A percentile compares a stretch with the other conserved stretches of the same genome.
phyloP scores from a whole-genome alignment of 2,113 vertebrate species.

The Charina bottae region DNA sequence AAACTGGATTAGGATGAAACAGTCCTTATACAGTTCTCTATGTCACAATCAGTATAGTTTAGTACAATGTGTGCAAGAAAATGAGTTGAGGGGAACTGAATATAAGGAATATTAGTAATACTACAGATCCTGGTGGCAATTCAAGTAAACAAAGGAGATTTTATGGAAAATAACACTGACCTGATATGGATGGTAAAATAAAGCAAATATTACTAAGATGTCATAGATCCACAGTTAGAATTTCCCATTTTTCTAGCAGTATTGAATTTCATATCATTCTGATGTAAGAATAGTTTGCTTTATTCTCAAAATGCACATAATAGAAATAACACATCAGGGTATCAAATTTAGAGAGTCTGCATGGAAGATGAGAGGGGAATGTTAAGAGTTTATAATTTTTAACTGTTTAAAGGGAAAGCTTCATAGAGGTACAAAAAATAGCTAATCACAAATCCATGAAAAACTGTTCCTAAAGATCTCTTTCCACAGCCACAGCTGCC shows the following conservation, averaged over 20 bases:
- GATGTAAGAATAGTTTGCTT: slow-evolving; percentile 3
- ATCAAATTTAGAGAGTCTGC: not conserved
- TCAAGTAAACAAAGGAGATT: not conserved
- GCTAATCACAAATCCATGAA: slow-evolving; percentile 22
- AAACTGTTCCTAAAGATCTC: slow-evolving; percentile 10
- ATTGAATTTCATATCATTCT: not conserved
- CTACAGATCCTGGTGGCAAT: not conserved
- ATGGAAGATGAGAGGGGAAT: not conserved
- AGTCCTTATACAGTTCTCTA: not conserved
- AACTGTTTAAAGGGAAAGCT: not conserved
- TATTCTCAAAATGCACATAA: not conserved
- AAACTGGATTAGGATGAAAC: not conserved
- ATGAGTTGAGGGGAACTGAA: too few species aligned
- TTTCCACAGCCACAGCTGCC: slow-evolving; percentile 39
- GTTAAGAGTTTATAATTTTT: not conserved
- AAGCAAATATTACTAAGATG: slow-evolving; percentile 5
- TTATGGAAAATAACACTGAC: not conserved
- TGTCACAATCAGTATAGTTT: too few species aligned
- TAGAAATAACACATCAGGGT: not conserved
- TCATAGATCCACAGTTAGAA: not conserved
- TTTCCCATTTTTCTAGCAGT: slow-evolving; percentile 5
- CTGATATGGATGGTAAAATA: not conserved
- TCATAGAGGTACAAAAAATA: not conserved
- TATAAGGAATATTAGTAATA: not conserved
- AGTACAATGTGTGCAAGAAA: not conserved